Percentiles rank a stretch among this genome's conserved stretches.
Conservation (phyloP, 2,888 invertebrate species). For the Napeogenes sylphis region DNA sequence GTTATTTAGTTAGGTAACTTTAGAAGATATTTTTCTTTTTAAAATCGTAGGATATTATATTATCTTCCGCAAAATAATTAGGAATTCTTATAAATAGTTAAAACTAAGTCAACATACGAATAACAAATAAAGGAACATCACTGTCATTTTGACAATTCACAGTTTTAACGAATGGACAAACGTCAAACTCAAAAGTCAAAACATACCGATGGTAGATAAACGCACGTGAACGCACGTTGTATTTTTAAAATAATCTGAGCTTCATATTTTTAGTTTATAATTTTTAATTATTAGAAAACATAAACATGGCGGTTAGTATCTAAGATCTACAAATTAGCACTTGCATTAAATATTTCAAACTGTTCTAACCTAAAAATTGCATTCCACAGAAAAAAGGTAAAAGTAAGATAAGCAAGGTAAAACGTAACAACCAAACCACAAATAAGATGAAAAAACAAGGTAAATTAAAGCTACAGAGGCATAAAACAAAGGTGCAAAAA, state of each 20-base stretch:
- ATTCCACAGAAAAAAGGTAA: constrained; percentile 72
- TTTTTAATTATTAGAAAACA: constrained; percentile 1
- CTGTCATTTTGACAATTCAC: neutral
- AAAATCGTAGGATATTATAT: too few species aligned
- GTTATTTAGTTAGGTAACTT: neutral
- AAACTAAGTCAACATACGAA: too few species aligned
- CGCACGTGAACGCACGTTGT: constrained; percentile 14
- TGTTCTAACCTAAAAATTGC: constrained; percentile 19
- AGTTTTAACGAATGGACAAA: neutral
- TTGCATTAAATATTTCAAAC: neutral
- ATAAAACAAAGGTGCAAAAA: constrained; percentile 57
- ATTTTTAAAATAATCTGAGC: constrained; percentile 5
- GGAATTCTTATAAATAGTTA: too few species aligned
- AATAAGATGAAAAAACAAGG: constrained; percentile 78
- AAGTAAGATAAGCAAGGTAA: constrained; percentile 74
- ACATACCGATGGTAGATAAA: neutral
- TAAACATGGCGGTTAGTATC: constrained; percentile 60
- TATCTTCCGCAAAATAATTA: too few species aligned
- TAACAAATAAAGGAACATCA: neutral
- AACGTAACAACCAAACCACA: constrained; percentile 77
- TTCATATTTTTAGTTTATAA: neutral
- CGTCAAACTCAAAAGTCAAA: constrained; percentile 1
- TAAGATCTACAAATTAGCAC: neutral
- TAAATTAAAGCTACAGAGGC: constrained; percentile 68
- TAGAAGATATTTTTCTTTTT: too few species aligned